Conservation (phyloP, 2,888 invertebrate genomes). For the Therioaphis trifolii region DNA sequence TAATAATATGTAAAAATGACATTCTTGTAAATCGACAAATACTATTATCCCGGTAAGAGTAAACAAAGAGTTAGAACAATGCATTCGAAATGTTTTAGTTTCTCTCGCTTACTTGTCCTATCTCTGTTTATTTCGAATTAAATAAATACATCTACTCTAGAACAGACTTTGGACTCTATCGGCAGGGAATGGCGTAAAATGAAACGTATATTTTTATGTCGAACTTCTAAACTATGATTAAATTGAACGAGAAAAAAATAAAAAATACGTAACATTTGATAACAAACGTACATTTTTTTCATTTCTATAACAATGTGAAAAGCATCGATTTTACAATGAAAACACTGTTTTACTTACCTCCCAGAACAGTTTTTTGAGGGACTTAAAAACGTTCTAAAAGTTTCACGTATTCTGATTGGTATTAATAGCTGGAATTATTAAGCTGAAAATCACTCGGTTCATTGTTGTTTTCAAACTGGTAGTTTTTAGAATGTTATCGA, state of each 20-base stretch:
- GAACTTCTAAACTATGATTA: not conserved
- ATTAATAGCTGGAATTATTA: no score
- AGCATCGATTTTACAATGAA: not conserved
- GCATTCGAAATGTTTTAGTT: not conserved
- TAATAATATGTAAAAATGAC: not conserved
- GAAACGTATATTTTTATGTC: not conserved
- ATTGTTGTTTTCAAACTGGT: no score
- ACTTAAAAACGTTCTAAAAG: not conserved
- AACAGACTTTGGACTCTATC: not conserved
- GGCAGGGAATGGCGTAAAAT: not conserved
- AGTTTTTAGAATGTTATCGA: no score
- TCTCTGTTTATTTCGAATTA: not conserved
- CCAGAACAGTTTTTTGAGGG: not conserved
- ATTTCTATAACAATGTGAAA: no score
- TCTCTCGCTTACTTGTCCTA: not conserved
- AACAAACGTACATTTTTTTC: not conserved
- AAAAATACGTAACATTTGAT: not conserved
- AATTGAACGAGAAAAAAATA: not conserved
- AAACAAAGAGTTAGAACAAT: conserved; percentile 5
- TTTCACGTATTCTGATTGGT: no score
- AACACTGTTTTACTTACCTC: no score
- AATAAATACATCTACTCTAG: not conserved
- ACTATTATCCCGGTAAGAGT: not conserved
- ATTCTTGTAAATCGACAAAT: not conserved
- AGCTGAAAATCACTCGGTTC: no score